phyloP scores from a whole-genome alignment of 2,113 vertebrate genomes.

The Campylomormyrus numenius region DNA sequence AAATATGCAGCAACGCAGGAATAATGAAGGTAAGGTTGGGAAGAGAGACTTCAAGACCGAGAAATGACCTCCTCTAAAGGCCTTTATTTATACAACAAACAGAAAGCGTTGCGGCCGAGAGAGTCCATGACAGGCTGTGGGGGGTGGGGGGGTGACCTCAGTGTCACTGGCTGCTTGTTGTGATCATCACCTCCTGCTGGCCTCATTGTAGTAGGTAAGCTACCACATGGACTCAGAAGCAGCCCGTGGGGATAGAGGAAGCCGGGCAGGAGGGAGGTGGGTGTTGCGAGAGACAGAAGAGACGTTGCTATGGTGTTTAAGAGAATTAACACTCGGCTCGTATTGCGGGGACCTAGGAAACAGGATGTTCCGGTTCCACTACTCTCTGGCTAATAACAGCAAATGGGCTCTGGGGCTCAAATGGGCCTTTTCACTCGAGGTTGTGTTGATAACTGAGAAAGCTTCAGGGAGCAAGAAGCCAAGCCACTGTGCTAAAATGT shows the following conservation, averaged over 20 bases:
- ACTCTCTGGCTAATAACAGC: neutral
- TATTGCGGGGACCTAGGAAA: neutral
- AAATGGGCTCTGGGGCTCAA: neutral
- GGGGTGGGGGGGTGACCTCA: neutral
- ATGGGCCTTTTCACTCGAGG: neutral
- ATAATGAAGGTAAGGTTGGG: neutral
- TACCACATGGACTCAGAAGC: neutral
- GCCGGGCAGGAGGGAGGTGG: neutral
- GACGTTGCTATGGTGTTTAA: conserved; percentile 17
- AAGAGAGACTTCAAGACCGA: neutral
- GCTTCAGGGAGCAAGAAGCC: neutral
- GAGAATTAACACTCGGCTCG: conserved; percentile 16
- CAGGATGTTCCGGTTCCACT: neutral
- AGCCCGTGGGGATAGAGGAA: neutral
- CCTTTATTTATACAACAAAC: neutral
- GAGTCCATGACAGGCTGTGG: neutral
- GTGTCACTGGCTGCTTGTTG: neutral
- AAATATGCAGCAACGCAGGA: neutral
- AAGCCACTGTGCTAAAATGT: neutral
- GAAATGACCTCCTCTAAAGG: neutral
- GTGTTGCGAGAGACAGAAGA: neutral
- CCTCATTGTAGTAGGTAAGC: neutral
- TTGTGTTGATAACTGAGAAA: neutral
- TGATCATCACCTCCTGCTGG: neutral
- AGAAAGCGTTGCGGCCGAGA: neutral